Conservation (phyloP, 1,140 invertebrate genomes). For the Acromyrmex heyeri region DNA sequence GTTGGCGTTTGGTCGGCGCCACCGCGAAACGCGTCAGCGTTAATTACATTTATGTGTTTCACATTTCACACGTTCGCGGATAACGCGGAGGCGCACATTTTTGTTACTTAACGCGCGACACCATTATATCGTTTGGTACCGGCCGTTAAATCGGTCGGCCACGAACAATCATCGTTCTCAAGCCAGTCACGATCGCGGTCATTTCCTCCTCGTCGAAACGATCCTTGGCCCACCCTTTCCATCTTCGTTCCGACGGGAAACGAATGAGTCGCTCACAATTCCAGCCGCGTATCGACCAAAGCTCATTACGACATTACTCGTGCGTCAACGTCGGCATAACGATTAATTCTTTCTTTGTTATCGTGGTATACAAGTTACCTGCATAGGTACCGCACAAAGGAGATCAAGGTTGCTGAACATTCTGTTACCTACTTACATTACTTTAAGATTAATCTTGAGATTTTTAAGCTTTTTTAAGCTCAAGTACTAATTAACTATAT, state of each 20-base stretch:
- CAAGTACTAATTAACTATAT: neutral
- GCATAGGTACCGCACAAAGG: neutral
- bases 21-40: conserved; percentile 8
- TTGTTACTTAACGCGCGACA: neutral
- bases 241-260: neutral
- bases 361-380: neutral
- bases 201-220: conserved; percentile 21
- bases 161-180: conserved; percentile 38
- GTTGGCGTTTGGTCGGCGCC: conserved; percentile 27
- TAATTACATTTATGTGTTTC: conserved; percentile 53
- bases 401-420: neutral
- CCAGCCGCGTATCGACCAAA: conserved; percentile 54
- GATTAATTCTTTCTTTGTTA: conserved; percentile 1
- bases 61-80: neutral
- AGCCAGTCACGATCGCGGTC: conserved; percentile 53
- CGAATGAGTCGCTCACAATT: conserved; percentile 48
- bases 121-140: neutral
- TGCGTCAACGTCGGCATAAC: conserved; percentile 45
- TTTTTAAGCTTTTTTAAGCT: neutral
- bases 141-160: conserved; percentile 16
- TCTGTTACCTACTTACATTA: neutral
- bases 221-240: neutral
- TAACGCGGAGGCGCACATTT: neutral
- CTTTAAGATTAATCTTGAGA: neutral
- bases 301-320: conserved; percentile 68